A percentile compares a stretch with the other conserved stretches of the same genome.
Conservation (phyloP, 2,797 vertebrate genomes). For the Pseudomugil gertrudae region DNA sequence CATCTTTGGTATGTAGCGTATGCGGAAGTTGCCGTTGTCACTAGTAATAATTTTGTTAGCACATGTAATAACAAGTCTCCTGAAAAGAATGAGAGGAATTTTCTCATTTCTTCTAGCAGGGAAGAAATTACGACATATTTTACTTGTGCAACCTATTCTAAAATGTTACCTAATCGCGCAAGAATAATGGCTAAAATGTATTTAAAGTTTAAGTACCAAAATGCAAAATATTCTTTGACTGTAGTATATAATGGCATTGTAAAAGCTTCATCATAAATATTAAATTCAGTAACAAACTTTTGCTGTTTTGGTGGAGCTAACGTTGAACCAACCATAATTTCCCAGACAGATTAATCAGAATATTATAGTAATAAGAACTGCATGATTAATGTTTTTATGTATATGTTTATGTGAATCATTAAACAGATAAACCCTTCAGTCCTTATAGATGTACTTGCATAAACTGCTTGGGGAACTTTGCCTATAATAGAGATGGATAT, state of each 20-base stretch:
- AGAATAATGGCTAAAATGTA: not conserved
- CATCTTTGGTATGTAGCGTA: constrained; percentile 51
- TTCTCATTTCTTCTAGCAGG: not conserved
- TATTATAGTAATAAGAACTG: not conserved
- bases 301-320: not conserved
- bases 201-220: not conserved
- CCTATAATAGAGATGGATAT: not conserved
- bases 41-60: constrained; percentile 43
- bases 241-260: not conserved
- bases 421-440: too few relatives aligned
- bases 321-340: not conserved
- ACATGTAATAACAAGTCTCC: constrained; percentile 68
- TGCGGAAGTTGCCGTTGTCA: constrained; percentile 69
- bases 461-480: not conserved
- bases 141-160: not conserved
- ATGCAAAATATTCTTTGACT: not conserved
- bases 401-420: too few relatives aligned
- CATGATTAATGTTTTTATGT: too few relatives aligned
- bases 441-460: not conserved
- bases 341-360: not conserved
- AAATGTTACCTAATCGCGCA: not conserved
- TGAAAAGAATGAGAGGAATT: not conserved
- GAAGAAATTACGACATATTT: not conserved
- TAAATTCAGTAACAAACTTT: not conserved
- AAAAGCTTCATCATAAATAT: not conserved